Conservation (phyloP, 2,888 invertebrate genomes). For the Desoria tigrina region DNA sequence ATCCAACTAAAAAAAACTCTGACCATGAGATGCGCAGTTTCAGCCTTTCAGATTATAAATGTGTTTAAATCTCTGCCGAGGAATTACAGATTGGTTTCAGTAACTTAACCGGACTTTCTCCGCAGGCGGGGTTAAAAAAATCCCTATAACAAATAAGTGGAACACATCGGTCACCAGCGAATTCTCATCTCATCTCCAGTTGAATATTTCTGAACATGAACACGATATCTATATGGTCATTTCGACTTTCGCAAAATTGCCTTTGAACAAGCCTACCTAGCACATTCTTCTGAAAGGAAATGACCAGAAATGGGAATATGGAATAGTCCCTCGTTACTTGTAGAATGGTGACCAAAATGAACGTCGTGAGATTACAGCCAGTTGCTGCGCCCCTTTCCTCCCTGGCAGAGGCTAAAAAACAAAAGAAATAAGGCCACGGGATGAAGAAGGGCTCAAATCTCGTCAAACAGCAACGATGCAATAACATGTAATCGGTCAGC, state of each 20-base stretch:
- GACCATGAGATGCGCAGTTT: too few relatives aligned
- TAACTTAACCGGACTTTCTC: too few relatives aligned
- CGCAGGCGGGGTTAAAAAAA: too few relatives aligned
- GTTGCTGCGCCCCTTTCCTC: slow-evolving; percentile 1
- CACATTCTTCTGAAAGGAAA: slow-evolving; percentile 10
- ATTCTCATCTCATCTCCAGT: too few relatives aligned
- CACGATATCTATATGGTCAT: not conserved
- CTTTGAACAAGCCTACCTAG: slow-evolving; percentile 9
- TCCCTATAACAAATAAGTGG: too few relatives aligned
- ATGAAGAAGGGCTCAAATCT: slow-evolving; percentile 4
- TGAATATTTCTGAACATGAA: too few relatives aligned
- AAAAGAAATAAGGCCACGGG: not conserved
- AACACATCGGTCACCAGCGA: too few relatives aligned
- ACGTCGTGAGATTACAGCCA: slow-evolving; percentile 15
- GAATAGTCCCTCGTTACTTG: not conserved
- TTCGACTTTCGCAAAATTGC: not conserved
- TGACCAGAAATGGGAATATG: slow-evolving; percentile 5
- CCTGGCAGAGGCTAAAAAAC: not conserved
- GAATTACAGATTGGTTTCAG: too few relatives aligned
- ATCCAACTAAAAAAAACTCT: too few relatives aligned
- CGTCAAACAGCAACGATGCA: slow-evolving; percentile 15
- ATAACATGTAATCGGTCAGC: slow-evolving; percentile 14
- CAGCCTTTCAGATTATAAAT: too few relatives aligned
- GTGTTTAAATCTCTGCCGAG: too few relatives aligned
- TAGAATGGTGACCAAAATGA: slow-evolving; percentile 16